These are phyloP conservation scores for Andrena fulva DNA, from an alignment of 2,888 invertebrate species.

Conservation along the genomic window DNA sequence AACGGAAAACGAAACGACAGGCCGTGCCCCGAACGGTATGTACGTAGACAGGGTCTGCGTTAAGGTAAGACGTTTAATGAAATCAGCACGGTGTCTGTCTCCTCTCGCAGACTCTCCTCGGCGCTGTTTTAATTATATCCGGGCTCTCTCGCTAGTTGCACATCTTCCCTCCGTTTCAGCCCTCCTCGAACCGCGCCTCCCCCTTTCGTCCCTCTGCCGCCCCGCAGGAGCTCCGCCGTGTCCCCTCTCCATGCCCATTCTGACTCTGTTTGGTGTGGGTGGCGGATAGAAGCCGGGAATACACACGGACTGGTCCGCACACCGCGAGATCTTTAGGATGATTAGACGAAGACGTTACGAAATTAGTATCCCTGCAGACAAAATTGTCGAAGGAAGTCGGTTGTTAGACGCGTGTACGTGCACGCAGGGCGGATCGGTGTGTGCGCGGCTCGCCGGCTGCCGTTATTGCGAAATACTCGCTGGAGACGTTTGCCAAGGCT, in stretches of 20 bases:
- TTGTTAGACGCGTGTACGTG: constrained; percentile 48
- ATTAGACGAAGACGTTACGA: constrained; percentile 77
- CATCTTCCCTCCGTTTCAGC: constrained; percentile 65
- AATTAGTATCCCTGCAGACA: constrained; percentile 76
- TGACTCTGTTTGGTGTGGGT: constrained; percentile 56
- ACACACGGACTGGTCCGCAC: constrained; percentile 50
- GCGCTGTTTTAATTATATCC: constrained; percentile 75
- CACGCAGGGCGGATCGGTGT: constrained; percentile 15
- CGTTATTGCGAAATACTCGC: constrained; percentile 61
- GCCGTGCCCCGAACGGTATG: constrained; percentile 53
- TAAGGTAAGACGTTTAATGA: constrained; percentile 76
- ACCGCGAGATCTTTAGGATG: constrained; percentile 78
- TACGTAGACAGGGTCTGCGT: constrained; percentile 63
- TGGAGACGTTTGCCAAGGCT: constrained; percentile 57
- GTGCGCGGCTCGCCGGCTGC: constrained; percentile 39
- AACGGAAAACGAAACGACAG: constrained; percentile 62
- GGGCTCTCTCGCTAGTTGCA: constrained; percentile 71
- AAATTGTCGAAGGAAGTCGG: constrained; percentile 73
- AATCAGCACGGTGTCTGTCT: constrained; percentile 75
- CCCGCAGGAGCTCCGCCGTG: constrained; percentile 31
- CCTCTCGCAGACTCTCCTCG: constrained; percentile 72
- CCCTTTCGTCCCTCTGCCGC: constrained; percentile 16
- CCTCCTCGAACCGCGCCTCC: constrained; percentile 45
- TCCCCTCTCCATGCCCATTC: constrained; percentile 33
- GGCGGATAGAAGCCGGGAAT: constrained; percentile 27